These are phyloP conservation scores for Sarcophaga peregrina DNA, from an alignment of 1,140 invertebrate genomes.

Conservation along the genomic window DNA sequence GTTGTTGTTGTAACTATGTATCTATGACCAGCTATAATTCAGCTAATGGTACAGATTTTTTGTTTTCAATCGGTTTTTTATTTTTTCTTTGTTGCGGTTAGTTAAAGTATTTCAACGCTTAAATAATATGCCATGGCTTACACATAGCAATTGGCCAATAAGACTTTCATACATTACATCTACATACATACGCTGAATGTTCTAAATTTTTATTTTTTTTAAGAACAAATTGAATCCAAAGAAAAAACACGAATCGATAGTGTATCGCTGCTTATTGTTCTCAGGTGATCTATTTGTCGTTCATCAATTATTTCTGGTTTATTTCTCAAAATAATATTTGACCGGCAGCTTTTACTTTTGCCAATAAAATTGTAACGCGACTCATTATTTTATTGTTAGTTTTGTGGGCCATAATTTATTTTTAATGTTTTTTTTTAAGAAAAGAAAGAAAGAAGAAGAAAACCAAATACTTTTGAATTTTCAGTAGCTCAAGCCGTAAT, in stretches of 20 bases:
- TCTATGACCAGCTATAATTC: not conserved
- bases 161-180: not conserved
- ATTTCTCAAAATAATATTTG: not conserved
- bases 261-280: not conserved
- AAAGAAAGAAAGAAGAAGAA: not conserved
- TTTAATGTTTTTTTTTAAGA: constrained; percentile 14
- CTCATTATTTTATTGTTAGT: not conserved
- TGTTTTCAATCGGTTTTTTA: not conserved
- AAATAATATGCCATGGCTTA: not conserved
- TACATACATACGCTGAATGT: not conserved
- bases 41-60: not conserved
- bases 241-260: not conserved
- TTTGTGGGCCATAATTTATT: not conserved
- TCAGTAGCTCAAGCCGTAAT: not conserved
- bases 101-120: not conserved
- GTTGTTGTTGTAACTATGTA: not conserved
- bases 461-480: not conserved
- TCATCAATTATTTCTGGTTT: not conserved
- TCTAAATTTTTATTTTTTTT: constrained; percentile 9
- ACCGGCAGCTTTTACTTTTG: constrained; percentile 3
- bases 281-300: too few relatives aligned
- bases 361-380: not conserved
- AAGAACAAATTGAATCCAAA: not conserved
- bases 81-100: not conserved
- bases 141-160: not conserved